Evolutionary conservation across 1,140 invertebrate species (phyloP).

Genomic region (Pogonomyrmex barbatus): DNA sequence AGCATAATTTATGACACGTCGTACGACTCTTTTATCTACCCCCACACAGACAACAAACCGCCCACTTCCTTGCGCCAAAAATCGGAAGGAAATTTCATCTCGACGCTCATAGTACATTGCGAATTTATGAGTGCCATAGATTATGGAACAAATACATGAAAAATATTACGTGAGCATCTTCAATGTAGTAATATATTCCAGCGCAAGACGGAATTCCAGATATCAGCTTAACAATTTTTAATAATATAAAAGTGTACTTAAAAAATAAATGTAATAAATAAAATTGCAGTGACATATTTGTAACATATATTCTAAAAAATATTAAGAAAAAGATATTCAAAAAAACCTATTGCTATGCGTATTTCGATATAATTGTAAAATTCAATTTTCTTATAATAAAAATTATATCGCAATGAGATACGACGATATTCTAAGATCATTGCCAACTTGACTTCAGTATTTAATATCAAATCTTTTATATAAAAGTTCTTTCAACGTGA

Average conservation of each 20-base stretch:
- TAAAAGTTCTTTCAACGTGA: no score
- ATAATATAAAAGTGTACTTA: neutral
- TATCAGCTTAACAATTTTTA: conserved; percentile 20
- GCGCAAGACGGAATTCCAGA: neutral
- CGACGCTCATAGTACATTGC: conserved; percentile 43
- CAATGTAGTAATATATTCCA: conserved; percentile 20
- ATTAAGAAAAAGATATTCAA: neutral
- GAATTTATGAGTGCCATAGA: conserved; percentile 70
- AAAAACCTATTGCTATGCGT: neutral
- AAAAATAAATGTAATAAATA: conserved; percentile 3
- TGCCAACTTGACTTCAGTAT: no score
- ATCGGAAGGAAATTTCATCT: conserved; percentile 71
- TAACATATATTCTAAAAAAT: neutral
- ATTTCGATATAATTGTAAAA: neutral
- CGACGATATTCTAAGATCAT: neutral
- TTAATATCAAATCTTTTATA: no score
- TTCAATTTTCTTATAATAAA: neutral
- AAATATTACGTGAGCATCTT: conserved; percentile 25
- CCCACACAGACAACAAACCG: neutral
- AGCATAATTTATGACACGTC: conserved; percentile 72
- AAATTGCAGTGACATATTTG: neutral
- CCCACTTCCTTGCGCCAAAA: conserved; percentile 59
- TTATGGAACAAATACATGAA: conserved; percentile 54
- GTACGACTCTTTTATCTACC: conserved; percentile 50
- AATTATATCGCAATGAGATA: neutral